phyloP scores from a whole-genome alignment of 2,113 vertebrate species.

The Cinclus mexicanus region DNA sequence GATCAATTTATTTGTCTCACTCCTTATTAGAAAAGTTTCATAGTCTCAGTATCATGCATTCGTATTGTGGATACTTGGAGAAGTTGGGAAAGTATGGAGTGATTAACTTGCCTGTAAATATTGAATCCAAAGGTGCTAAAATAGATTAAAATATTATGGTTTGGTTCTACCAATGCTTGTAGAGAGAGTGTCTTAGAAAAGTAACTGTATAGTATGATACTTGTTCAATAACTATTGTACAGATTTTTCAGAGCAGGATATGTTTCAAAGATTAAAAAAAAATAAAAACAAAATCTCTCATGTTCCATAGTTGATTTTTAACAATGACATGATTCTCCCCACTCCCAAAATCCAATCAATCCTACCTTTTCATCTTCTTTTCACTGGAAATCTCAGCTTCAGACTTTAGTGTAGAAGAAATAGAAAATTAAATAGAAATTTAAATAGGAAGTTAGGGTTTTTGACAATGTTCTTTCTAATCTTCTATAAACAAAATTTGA shows the following conservation, averaged over 20 bases:
- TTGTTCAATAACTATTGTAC: background rate
- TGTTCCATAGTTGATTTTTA: background rate
- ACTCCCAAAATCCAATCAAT: background rate
- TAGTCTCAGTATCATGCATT: background rate
- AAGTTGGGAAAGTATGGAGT: background rate
- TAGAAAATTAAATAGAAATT: background rate
- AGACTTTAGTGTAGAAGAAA: background rate
- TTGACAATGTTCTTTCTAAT: background rate
- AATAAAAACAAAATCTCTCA: background rate
- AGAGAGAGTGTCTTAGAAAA: background rate
- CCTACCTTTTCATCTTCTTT: background rate
- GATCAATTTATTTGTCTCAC: conserved; percentile 2
- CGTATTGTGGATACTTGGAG: background rate
- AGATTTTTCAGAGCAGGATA: background rate
- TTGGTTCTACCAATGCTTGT: background rate
- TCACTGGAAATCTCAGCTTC: background rate
- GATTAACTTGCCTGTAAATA: background rate
- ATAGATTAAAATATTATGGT: background rate
- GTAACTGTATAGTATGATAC: background rate
- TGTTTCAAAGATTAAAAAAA: background rate
- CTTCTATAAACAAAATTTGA: background rate
- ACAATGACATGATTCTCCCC: background rate
- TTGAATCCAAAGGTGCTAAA: background rate
- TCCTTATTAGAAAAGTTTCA: background rate
- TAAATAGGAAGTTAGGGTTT: background rate